Base-by-base conservation (phyloP, 2,888 invertebrate species). In the Myopa tessellatipennis region DNA sequence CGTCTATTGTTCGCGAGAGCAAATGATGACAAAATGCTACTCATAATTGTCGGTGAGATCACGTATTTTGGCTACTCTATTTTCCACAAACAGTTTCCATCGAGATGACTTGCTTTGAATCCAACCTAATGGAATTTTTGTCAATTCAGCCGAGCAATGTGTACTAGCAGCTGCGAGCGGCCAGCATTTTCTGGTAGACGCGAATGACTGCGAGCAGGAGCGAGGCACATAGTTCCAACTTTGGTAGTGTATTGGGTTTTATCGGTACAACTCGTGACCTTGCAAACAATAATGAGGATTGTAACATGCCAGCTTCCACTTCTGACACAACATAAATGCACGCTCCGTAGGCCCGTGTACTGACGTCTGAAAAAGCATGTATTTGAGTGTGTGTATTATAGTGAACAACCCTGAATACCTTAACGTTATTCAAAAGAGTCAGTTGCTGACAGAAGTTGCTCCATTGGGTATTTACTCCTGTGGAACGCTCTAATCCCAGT, bases 261-360 rank as follows among this genome's bases (percentile, higher is more conserved):
- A 79, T 26, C 1, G 82, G 80, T 1, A 80, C 78, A 4, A 81
- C 79, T 10, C 79, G 76, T 4, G 80, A 81, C 73, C 79, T 80
- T 2, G 81, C 74, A 34, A 77, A 72, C 38, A 81, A 55, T 3
- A 80, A 68, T 7, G 78, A 69, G 55, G 76, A 65, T 10, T 18
- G 14, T 26, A 50, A 52, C 26, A 63, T 55, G 5, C 52, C 68
- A 18, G 4, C 68, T 61, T 76, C 6, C 3, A 74, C 26, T 69
- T 75, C 72, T 12, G 69, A 76, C 8, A 77, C 65, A 68, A 78
- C 6, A 16, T 81, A 80, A 14, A 78, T 58, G 68, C 79, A 80
- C 34, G 77, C 76, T 55, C 79, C 80, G 69, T 77, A 79, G 1
- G 80, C 78, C 65, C 63, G 40, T 14, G 77, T 45, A 60, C 80